Base-by-base conservation (phyloP, 2,888 invertebrate genomes). In the Caenorhabditis afra region DNA sequence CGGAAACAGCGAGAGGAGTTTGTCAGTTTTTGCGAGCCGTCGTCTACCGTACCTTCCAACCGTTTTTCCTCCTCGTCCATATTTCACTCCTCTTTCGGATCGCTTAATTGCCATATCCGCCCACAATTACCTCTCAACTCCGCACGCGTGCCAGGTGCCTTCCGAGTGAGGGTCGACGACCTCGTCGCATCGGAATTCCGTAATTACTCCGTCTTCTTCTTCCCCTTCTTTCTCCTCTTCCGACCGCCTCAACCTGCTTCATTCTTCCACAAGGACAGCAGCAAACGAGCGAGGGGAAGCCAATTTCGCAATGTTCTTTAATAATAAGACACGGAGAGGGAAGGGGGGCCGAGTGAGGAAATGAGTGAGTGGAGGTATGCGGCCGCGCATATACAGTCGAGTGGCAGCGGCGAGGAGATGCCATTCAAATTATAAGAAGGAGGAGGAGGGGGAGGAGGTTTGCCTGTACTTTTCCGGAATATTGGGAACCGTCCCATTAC, bases 261-360 rank as follows among this genome's bases (percentile, higher is more conserved):
- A 29, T 39, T 62, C 59, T 66, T 47, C 68, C n/a, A 64, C 62
- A 71, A 71, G 71, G 71, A 71, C 71, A 64, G 55, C 61, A 37
- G 37, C 62, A n/a, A 4, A 16, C 20, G 7, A 16, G 20, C 29
- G 29, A 39, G 16, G 29, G 67, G 67, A 71, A 71, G 71, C 71
- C 71, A 71, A 71, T 71, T 71, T 71, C 71, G 47, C 62, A 62
- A 62, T 71, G 71, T 71, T 71, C 71, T 64, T 71, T 71, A 71
- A 71, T 71, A 71, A 71, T 47, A 62, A 70, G n/a, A 71, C 53
- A 52, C 59, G 59, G 59, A 41, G 37, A 49, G 20, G 57, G 20
- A n/a, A n/a, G n/a, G n/a, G n/a, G n/a, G n/a, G n/a, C n/a, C n/a
- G 29, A 70, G 39, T 29, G 29, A 50, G 47, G 12, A 49, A 68